A percentile compares a stretch with the other conserved stretches of the same genome.
These are phyloP conservation scores for Amblyraja radiata DNA, from an alignment of 2,797 vertebrate genomes.

Conservation along the genomic window DNA sequence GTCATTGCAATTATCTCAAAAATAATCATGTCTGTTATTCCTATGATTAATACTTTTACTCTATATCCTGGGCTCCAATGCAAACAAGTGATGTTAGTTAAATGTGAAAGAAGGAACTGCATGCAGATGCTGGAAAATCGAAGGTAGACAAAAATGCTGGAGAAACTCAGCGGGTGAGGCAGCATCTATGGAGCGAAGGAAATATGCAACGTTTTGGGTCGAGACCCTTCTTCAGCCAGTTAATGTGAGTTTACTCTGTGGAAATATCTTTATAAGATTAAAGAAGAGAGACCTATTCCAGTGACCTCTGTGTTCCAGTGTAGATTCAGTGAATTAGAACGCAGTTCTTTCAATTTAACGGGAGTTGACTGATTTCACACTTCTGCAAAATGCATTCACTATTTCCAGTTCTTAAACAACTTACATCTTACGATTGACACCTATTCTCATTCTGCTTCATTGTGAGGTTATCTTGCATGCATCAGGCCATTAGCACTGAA, in stretches of 20 bases:
- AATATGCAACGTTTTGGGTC: too few species aligned
- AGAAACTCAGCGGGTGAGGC: too few species aligned
- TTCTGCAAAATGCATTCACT: neutral
- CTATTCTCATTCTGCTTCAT: neutral
- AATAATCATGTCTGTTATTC: neutral
- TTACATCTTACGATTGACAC: conserved; percentile 3
- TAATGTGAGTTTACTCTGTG: neutral
- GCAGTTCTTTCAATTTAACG: neutral
- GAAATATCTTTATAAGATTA: conserved; percentile 11
- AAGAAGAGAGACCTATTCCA: neutral
- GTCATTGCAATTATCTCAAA: conserved; percentile 15
- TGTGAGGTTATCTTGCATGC: conserved; percentile 3
- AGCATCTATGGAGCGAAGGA: too few species aligned
- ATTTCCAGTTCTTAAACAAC: neutral
- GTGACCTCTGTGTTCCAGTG: neutral
- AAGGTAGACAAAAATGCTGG: too few species aligned
- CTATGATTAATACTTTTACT: conserved; percentile 5
- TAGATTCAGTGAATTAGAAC: neutral
- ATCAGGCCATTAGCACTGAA: conserved; percentile 5
- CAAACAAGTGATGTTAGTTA: neutral
- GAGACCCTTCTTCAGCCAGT: too few species aligned
- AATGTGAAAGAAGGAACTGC: too few species aligned
- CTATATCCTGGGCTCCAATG: neutral
- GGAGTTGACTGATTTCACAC: neutral
- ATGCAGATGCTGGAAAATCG: too few species aligned